Evolutionary conservation across 2,888 invertebrate genomes (phyloP), one percentile per base, ranked within the genome.

Genomic region (Keiferia lycopersicella): DNA sequence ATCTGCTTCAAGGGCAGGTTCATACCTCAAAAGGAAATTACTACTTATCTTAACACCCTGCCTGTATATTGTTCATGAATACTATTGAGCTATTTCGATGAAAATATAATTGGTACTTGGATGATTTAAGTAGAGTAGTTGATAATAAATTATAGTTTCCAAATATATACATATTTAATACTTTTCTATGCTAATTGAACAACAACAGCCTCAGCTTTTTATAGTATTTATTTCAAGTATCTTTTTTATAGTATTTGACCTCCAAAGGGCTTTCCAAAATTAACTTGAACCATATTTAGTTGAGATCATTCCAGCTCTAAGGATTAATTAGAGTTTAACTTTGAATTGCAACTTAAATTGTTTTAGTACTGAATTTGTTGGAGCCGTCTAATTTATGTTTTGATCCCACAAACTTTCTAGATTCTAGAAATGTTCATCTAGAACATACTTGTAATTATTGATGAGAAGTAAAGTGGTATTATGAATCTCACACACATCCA

Each of bases 321-420:
- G 48, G 60, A 60, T 48, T 60, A 60, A 59, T 41, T 22, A 30
- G 45, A 41, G 12, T 60, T 60, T 14, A n/a, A n/a, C 45, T 56
- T n/a, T 57, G 26, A 45, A 65, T 65, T 62, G 53, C 45, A 34
- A 65, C 50, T 57, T 65, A 61, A 45, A 51, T 66, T 58, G 51
- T 59, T 45, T 48, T 60, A 22, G 20, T 41, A 20, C 12, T 60
- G 26, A 18, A 16, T 48, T 53, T 26, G 26, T 60, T 50, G 1
- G 22, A 51, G 51, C 51, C 11, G 4, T 12, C 20, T 20, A 18
- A 53, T 53, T 26, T 53, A 26, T 22, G 20, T 53, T 48, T 48
- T 10, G 48, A 48, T 48, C 48, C 48, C 18, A 10, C 12, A 10
- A 53, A 6, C 26, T 53, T 26, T 26, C 26, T 4, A 26, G 26